Percentiles rank a stretch among this genome's conserved stretches.
Conservation (phyloP, 2,797 vertebrate genomes). For the Enteromius fasciolatus region DNA sequence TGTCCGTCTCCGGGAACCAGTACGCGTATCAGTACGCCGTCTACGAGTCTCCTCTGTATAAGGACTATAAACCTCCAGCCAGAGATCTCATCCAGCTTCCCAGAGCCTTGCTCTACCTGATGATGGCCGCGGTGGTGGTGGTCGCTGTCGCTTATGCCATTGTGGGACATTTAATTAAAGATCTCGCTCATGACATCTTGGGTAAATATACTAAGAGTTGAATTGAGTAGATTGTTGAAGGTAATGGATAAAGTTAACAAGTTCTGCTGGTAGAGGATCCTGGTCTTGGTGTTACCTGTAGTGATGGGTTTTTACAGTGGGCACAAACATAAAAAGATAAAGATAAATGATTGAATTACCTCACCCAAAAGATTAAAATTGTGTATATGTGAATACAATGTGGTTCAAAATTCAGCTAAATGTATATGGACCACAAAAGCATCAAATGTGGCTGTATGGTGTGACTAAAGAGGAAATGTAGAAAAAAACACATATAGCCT, state of each 20-base stretch:
- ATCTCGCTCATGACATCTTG: conserved; percentile 82
- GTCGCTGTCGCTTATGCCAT: conserved; percentile 84
- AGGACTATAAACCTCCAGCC: conserved; percentile 80
- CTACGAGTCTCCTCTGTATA: conserved; percentile 73
- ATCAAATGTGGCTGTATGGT: neutral
- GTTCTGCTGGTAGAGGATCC: neutral
- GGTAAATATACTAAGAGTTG: conserved; percentile 66
- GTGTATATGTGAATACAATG: neutral
- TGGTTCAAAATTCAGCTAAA: neutral
- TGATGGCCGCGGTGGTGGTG: conserved; percentile 80
- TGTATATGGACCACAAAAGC: neutral
- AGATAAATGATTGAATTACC: neutral
- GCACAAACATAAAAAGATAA: neutral
- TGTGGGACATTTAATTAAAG: conserved; percentile 86
- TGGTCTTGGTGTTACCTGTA: neutral
- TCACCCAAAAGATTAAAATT: neutral
- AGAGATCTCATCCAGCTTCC: conserved; percentile 81
- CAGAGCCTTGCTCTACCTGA: conserved; percentile 78
- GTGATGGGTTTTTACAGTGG: neutral
- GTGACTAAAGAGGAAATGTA: too few relatives aligned
- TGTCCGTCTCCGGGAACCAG: conserved; percentile 59
- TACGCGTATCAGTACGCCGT: conserved; percentile 66
- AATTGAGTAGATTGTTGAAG: neutral
- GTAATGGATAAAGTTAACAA: neutral
- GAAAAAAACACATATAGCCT: too few relatives aligned